These are phyloP conservation scores for Caracal caracal DNA, from an alignment of 2,113 vertebrate genomes.

Conservation along the genomic window DNA sequence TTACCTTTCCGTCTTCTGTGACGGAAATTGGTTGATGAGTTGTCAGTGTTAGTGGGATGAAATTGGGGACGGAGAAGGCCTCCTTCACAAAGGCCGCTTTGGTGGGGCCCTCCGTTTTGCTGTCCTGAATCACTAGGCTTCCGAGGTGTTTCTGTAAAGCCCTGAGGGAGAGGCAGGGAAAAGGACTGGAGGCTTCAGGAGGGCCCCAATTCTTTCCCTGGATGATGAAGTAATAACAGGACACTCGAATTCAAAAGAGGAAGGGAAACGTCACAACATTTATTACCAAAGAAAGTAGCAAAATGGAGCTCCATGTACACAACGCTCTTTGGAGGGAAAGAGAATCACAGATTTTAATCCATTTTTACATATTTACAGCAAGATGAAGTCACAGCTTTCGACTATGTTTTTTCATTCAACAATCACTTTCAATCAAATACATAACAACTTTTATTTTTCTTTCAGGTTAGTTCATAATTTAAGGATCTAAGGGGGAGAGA, in stretches of 20 bases:
- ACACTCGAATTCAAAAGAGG: conserved; percentile 53
- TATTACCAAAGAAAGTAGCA: conserved; percentile 73
- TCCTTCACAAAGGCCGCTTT: background rate
- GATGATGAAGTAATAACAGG: background rate
- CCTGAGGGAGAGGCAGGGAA: background rate
- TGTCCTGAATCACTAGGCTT: background rate
- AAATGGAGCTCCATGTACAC: conserved; percentile 59
- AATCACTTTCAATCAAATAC: conserved; percentile 75
- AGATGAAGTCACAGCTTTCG: conserved; percentile 67
- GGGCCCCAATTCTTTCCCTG: background rate
- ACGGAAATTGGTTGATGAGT: background rate
- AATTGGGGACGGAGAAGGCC: background rate
- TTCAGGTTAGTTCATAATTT: conserved; percentile 72
- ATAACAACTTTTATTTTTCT: conserved; percentile 48
- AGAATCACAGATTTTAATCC: conserved; percentile 65
- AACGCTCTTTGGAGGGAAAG: conserved; percentile 74
- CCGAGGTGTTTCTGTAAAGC: background rate
- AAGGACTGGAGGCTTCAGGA: background rate
- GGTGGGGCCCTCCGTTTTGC: background rate
- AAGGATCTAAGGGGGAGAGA: conserved; percentile 71
- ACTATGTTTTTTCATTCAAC: conserved; percentile 63
- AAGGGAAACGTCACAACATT: conserved; percentile 53
- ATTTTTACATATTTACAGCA: conserved; percentile 85
- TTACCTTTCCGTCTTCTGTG: background rate
- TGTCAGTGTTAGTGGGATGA: background rate